A percentile compares a stretch with the other conserved stretches of the same genome.
Evolutionary conservation across 2,888 invertebrate species (phyloP).

Genomic region (Arge pagana): DNA sequence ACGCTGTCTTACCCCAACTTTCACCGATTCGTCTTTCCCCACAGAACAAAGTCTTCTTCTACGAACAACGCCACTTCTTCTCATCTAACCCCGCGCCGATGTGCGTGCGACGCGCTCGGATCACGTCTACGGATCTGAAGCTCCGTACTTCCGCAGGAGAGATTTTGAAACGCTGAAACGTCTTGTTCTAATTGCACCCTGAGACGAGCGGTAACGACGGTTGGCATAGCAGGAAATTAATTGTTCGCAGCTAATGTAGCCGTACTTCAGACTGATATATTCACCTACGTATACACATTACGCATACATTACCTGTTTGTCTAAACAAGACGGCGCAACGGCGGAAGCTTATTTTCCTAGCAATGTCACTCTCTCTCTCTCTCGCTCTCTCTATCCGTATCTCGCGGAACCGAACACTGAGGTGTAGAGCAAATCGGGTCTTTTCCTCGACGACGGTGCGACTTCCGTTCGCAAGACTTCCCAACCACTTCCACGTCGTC

Average conservation of each 20-base stretch:
- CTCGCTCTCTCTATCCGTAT: no score
- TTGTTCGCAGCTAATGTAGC: constrained; percentile 19
- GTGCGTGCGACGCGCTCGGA: neutral
- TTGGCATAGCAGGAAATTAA: constrained; percentile 15
- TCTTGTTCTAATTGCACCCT: neutral
- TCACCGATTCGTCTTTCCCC: neutral
- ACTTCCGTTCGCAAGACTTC: no score
- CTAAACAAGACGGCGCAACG: constrained; percentile 6
- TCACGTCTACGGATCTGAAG: neutral
- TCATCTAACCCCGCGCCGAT: neutral
- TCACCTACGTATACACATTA: constrained; percentile 16
- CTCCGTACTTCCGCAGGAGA: neutral
- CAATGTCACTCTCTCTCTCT: no score
- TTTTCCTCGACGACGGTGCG: constrained; percentile 5
- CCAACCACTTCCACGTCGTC: constrained; percentile 23
- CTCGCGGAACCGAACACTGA: no score
- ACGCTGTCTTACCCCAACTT: neutral
- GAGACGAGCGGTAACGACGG: neutral
- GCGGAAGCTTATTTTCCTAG: no score
- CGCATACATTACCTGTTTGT: constrained; percentile 21
- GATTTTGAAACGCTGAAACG: constrained; percentile 2
- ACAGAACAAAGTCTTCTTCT: neutral
- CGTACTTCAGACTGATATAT: constrained; percentile 18
- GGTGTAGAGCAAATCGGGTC: no score
- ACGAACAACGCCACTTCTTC: neutral